Base-by-base conservation (phyloP, 1,140 invertebrate genomes). In the Drosophila nannoptera region DNA sequence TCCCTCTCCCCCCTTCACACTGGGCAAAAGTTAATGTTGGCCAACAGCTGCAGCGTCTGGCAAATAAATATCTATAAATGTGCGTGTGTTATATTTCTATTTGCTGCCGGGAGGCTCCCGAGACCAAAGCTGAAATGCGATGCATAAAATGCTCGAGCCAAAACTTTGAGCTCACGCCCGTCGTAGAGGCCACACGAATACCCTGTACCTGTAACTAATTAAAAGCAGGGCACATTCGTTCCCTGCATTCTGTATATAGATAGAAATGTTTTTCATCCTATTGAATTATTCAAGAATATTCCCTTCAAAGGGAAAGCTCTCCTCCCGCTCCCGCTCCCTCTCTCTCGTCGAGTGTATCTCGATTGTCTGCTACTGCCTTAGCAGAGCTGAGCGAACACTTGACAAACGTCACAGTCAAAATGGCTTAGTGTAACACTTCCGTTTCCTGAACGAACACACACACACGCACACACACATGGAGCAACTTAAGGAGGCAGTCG, bases 401-500 rank as follows among this genome's bases (percentile, higher is more conserved):
- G 68, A 80, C 77, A 80, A 80, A 76, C 73, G 64, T 53, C 42
- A 61, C 65, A 69, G 73, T 78, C 69, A 73, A 84, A 78, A 78
- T 78, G 75, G 75, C 78, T 83, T 78, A 78, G 72, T 69, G 75
- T 83, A 78, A 83, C 78, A 83, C 78, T 83, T 83, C 78, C 78
- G 78, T 78, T 83, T 84, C 65, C 76, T 70, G 58, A 14, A 33
- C 45, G 12, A 49, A 49, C 42, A 56, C 36, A 54, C 45, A 69
- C 46, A 35, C 32, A 49, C 40, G 32, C 7, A 53, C 36, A 43
- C 16, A 48, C 22, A 35, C 5, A 35, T 6, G 38, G 3, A 40
- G 29, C n/a, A 43, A 5, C 29, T n/a, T 32, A 32, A 32, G 12
- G 36, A 29, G 54, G 49, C 53, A 22, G 52, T 50, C 2, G 22